A percentile compares a stretch with the other conserved stretches of the same genome.
These are phyloP conservation scores for Chrysina gloriosa DNA, from an alignment of 2,888 invertebrate species.

Conservation along the genomic window DNA sequence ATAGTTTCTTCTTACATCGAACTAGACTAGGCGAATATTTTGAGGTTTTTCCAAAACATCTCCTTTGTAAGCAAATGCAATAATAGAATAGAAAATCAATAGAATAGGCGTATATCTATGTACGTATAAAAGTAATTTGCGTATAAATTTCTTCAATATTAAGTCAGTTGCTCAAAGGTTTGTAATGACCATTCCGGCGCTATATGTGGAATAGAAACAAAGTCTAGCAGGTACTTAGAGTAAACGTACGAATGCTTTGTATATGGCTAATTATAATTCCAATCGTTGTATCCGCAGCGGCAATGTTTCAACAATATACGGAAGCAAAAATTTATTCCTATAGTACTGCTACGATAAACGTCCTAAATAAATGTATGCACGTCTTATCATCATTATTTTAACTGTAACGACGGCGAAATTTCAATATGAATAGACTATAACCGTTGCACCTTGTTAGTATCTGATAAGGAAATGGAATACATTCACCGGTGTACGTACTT, in stretches of 20 bases:
- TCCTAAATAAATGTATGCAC: constrained; percentile 27
- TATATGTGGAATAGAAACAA: not conserved
- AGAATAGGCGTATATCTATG: too few relatives aligned
- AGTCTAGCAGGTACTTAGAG: not conserved
- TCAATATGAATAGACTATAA: constrained; percentile 38
- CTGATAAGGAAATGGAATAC: constrained; percentile 36
- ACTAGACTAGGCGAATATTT: too few relatives aligned
- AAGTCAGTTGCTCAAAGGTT: too few relatives aligned
- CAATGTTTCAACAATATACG: constrained; percentile 30
- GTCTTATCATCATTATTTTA: constrained; percentile 36
- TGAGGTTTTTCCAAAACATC: too few relatives aligned
- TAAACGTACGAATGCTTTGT: constrained; percentile 18
- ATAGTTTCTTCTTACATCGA: too few relatives aligned
- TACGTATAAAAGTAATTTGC: too few relatives aligned
- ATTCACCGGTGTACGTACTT: constrained; percentile 6
- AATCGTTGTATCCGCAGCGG: constrained; percentile 14
- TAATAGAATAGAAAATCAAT: too few relatives aligned
- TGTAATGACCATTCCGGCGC: not conserved
- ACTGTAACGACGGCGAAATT: constrained; percentile 33
- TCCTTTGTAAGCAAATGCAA: too few relatives aligned
- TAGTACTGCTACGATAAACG: constrained; percentile 24
- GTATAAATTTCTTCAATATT: too few relatives aligned
- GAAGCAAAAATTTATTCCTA: constrained; percentile 30
- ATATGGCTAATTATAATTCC: constrained; percentile 24
- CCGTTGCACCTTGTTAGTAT: constrained; percentile 37